Evolutionary conservation across 92 coral and sea anemone species (phyloP).

Genomic region (Meandrina meandrites): DNA sequence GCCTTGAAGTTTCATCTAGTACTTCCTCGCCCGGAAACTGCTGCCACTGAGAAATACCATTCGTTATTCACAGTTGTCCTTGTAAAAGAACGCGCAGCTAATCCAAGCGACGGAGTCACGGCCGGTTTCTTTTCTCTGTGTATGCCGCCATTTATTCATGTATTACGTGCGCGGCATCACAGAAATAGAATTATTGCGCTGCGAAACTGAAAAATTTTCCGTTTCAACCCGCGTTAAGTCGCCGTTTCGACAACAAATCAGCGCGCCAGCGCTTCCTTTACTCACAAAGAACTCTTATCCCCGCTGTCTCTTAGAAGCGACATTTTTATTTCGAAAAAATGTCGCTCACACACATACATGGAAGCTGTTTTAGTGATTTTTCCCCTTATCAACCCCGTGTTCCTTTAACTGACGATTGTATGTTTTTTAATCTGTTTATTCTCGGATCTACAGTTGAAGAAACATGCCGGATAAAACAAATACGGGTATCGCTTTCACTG

Average conservation of each 20-base stretch:
- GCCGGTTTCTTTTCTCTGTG: not conserved
- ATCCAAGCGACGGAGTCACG: not conserved
- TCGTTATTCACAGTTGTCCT: not conserved
- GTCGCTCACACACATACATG: slow-evolving; percentile 34
- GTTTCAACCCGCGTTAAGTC: not conserved
- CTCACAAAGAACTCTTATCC: not conserved
- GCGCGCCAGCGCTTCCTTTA: slow-evolving; percentile 11
- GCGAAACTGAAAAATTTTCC: not conserved
- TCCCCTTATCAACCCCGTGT: slow-evolving; percentile 11
- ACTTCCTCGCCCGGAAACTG: slow-evolving; percentile 68
- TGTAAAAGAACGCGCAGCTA: not conserved
- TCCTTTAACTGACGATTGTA: slow-evolving; percentile 3
- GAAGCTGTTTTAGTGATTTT: slow-evolving; percentile 13
- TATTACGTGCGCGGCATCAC: not conserved
- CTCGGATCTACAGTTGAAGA: slow-evolving; percentile 35
- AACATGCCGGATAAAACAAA: slow-evolving; percentile 33
- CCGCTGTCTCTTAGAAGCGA: slow-evolving; percentile 8
- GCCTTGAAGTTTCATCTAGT: slow-evolving; percentile 51
- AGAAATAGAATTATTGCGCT: not conserved
- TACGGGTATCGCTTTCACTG: slow-evolving; percentile 25
- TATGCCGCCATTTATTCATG: not conserved
- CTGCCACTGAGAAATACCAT: slow-evolving; percentile 42
- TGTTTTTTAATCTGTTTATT: slow-evolving; percentile 28
- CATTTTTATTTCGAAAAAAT: slow-evolving; percentile 23
- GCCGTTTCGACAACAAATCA: slow-evolving; percentile 16